A percentile compares a stretch with the other conserved stretches of the same genome.
Evolutionary conservation across 2,113 vertebrate species (phyloP).

Genomic region (Tor tambroides): DNA sequence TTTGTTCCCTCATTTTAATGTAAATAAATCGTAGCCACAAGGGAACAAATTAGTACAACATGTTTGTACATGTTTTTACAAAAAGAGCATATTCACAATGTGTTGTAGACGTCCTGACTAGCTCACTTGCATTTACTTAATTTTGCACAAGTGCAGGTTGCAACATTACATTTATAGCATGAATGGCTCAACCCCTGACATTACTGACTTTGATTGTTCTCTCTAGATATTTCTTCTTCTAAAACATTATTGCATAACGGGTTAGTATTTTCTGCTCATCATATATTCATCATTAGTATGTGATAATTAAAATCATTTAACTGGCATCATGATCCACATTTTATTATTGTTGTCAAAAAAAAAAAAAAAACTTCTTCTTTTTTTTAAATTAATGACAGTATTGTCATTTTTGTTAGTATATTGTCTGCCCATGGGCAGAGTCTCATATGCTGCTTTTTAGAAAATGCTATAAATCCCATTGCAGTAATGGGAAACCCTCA

Average conservation of each 20-base stretch:
- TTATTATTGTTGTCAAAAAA: neutral
- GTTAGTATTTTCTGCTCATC: neutral
- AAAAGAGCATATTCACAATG: too few species aligned
- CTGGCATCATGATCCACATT: neutral
- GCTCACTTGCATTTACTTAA: too few species aligned
- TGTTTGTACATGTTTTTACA: too few species aligned
- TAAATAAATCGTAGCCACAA: neutral
- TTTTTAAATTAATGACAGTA: too few species aligned
- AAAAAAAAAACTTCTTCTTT: too few species aligned
- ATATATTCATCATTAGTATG: neutral
- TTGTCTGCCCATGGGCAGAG: neutral
- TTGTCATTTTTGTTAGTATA: slow-evolving; percentile 1
- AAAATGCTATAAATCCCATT: slow-evolving; percentile 16
- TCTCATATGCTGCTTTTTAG: neutral
- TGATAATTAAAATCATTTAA: neutral
- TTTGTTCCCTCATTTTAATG: neutral
- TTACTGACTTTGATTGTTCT: neutral
- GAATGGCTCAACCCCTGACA: neutral
- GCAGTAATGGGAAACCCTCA: neutral
- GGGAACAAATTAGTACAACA: too few species aligned
- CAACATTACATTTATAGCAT: neutral
- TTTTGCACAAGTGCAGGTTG: too few species aligned
- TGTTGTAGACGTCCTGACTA: too few species aligned
- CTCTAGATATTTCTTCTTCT: too few species aligned
- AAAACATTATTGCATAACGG: neutral